A percentile compares a stretch with the other conserved stretches of the same genome.
phyloP scores from a whole-genome alignment of 2,797 vertebrate genomes.

The Urosaurus nigricauda region DNA sequence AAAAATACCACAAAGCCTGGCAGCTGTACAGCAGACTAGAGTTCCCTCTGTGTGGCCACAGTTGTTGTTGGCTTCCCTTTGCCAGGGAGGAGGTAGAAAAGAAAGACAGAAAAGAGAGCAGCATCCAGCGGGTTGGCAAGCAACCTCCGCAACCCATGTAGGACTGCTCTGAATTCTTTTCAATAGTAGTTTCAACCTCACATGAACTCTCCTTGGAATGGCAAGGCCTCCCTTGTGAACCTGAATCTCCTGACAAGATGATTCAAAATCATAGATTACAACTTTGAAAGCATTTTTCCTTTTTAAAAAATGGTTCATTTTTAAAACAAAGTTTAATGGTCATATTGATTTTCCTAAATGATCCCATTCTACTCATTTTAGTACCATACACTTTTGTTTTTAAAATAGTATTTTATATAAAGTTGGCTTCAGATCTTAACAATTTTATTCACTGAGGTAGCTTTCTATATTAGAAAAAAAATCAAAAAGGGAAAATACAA shows the following conservation, averaged over 20 bases:
- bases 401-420: not conserved
- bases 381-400: not conserved
- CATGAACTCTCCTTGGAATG: constrained; percentile 34
- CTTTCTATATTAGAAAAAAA: not conserved
- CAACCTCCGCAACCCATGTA: constrained; percentile 5
- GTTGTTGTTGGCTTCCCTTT: constrained; percentile 50
- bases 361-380: not conserved
- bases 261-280: not conserved
- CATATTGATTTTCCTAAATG: not conserved
- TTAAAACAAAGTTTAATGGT: not conserved
- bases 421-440: not conserved
- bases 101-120: constrained; percentile 40
- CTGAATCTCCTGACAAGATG: not conserved
- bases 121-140: constrained; percentile 36
- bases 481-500: not conserved
- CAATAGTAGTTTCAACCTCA: constrained; percentile 25
- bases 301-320: not conserved
- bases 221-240: constrained; percentile 1
- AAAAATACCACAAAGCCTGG: constrained; percentile 53
- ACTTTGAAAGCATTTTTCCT: not conserved
- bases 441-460: not conserved
- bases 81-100: constrained; percentile 45
- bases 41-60: constrained; percentile 52
- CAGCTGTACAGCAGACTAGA: constrained; percentile 49
- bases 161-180: constrained; percentile 25